Evolutionary conservation across 2,797 vertebrate genomes (phyloP).

Genomic region (Enteromius unitaeniatus): DNA sequence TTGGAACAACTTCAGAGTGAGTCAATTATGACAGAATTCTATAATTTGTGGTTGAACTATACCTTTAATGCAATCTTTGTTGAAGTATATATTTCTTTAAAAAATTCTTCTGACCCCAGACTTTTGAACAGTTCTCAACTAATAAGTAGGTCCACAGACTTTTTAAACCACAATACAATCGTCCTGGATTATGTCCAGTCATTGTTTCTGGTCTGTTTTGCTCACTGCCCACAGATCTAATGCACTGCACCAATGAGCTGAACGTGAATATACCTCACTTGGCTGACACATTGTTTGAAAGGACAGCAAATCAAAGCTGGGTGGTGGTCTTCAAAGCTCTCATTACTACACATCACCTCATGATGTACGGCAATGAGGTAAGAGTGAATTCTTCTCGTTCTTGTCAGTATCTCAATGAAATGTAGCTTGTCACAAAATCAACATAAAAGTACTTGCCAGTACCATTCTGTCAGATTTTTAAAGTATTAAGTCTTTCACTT

Average conservation of each 20-base stretch:
- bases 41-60: background rate
- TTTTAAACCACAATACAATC: background rate
- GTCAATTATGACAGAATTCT: background rate
- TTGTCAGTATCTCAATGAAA: conserved; percentile 10
- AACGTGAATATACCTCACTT: conserved; percentile 92
- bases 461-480: background rate
- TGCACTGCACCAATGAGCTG: conserved; percentile 91
- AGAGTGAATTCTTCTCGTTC: conserved; percentile 62
- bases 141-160: background rate
- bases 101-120: background rate
- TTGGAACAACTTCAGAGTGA: background rate
- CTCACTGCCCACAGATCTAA: conserved; percentile 50
- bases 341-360: conserved; percentile 96
- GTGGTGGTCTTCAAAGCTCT: conserved; percentile 98
- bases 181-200: conserved; percentile 24
- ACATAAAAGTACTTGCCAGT: conserved; percentile 25
- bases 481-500: background rate
- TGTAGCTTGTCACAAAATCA: conserved; percentile 31
- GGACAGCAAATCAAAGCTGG: conserved; percentile 93
- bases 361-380: conserved; percentile 98
- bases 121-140: background rate
- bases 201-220: conserved; percentile 9
- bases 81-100: background rate
- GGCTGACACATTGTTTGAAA: conserved; percentile 90
- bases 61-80: background rate